A percentile compares a stretch with the other conserved stretches of the same genome.
These are phyloP conservation scores for Apamea sordens DNA, from an alignment of 2,888 invertebrate genomes.

Conservation along the genomic window DNA sequence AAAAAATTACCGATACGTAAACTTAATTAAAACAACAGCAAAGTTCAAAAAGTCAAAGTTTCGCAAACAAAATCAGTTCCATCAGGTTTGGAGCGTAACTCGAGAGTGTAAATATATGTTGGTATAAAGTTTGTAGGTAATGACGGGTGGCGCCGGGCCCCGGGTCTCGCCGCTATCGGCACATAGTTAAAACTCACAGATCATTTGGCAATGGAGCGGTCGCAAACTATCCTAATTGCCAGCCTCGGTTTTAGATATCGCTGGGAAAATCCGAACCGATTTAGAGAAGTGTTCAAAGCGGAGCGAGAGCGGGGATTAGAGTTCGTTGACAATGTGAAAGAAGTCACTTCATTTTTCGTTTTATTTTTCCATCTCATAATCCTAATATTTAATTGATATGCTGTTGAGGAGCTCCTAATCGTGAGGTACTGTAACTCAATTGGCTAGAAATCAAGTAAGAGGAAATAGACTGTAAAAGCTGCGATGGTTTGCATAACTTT, in stretches of 20 bases:
- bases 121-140: conserved; percentile 53
- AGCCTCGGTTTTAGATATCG: conserved; percentile 80
- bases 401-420: neutral
- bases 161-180: conserved; percentile 53
- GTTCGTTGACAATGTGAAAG: neutral
- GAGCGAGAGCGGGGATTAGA: conserved; percentile 45
- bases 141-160: conserved; percentile 44
- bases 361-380: neutral
- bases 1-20: conserved; percentile 36
- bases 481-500: neutral
- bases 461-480: neutral
- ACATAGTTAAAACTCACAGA: conserved; percentile 77
- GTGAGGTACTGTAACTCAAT: neutral
- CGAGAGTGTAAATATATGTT: conserved; percentile 45
- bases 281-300: conserved; percentile 30
- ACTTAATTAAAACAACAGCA: conserved; percentile 50
- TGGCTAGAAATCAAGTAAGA: neutral
- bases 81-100: conserved; percentile 29
- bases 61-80: conserved; percentile 46
- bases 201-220: conserved; percentile 83
- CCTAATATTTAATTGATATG: neutral
- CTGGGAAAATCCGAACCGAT: conserved; percentile 68
- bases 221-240: conserved; percentile 87
- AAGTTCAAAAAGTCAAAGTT: conserved; percentile 47
- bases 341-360: neutral